Evolutionary conservation across 1,140 invertebrate species (phyloP).

Genomic region (Physella acuta): DNA sequence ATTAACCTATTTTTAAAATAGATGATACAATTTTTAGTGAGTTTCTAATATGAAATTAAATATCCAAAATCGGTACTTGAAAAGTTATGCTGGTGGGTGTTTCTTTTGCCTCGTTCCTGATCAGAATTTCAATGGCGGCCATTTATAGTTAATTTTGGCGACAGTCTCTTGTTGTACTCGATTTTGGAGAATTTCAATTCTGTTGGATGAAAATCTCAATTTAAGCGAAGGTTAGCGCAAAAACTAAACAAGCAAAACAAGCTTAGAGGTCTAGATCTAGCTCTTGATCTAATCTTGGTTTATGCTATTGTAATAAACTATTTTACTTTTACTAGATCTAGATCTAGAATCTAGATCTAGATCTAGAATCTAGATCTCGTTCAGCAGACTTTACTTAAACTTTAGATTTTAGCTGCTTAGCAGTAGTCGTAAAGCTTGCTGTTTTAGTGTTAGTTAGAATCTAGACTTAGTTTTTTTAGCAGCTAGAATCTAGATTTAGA

Average conservation of each 20-base stretch:
- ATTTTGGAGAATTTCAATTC: neutral
- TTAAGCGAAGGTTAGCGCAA: neutral
- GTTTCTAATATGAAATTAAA: too few relatives aligned
- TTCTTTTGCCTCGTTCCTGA: slow-evolving; percentile 27
- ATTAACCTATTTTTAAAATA: too few relatives aligned
- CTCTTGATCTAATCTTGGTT: neutral
- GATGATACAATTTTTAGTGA: too few relatives aligned
- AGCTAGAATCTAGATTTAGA: too few relatives aligned
- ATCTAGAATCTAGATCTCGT: slow-evolving; percentile 9
- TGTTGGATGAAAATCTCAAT: neutral
- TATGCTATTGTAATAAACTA: slow-evolving; percentile 8
- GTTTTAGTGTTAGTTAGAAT: neutral
- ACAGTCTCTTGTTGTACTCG: slow-evolving; percentile 28
- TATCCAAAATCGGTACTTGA: too few relatives aligned
- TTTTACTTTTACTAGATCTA: neutral
- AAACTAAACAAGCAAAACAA: too few relatives aligned
- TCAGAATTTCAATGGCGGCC: slow-evolving; percentile 48
- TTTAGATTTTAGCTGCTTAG: neutral
- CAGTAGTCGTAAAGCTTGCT: neutral
- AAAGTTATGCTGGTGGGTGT: slow-evolving; percentile 18
- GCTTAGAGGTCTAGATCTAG: too few relatives aligned
- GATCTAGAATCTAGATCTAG: neutral
- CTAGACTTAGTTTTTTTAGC: neutral
- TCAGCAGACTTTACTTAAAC: neutral
- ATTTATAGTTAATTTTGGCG: slow-evolving; percentile 48